Conservation (phyloP, 1,140 invertebrate genomes). For the Dendrolimus punctatus region DNA sequence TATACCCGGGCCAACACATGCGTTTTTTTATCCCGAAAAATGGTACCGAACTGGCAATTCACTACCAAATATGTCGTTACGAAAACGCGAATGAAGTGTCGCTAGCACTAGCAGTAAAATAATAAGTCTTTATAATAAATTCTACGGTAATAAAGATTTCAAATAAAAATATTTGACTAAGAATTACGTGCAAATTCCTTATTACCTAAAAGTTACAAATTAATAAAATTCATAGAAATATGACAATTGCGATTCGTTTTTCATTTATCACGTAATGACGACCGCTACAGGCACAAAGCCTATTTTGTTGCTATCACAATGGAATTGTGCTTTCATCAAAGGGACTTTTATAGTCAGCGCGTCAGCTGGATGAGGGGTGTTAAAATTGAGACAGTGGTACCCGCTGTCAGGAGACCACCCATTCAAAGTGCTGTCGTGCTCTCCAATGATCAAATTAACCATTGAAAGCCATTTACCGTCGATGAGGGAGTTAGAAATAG, state of each 20-base stretch:
- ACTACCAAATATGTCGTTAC: too few species aligned
- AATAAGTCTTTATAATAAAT: too few species aligned
- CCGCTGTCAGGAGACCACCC: slow-evolving; percentile 21
- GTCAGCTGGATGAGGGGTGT: slow-evolving; percentile 43
- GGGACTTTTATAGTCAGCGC: slow-evolving; percentile 53
- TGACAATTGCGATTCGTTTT: slow-evolving; percentile 62
- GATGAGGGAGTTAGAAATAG: slow-evolving; percentile 10
- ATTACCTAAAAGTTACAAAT: slow-evolving; percentile 18
- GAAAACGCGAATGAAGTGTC: too few species aligned
- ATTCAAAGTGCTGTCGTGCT: slow-evolving; percentile 10
- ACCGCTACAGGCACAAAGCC: slow-evolving; percentile 53
- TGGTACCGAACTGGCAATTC: too few species aligned
- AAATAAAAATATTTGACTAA: neutral
- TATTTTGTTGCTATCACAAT: slow-evolving; percentile 61
- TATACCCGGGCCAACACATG: too few species aligned
- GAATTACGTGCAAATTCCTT: slow-evolving; percentile 4
- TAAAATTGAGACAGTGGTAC: slow-evolving; percentile 59
- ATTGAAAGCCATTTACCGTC: too few species aligned
- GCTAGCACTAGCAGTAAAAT: too few species aligned
- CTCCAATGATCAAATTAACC: too few species aligned
- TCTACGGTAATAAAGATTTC: too few species aligned
- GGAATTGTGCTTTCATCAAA: slow-evolving; percentile 65
- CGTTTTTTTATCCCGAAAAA: too few species aligned
- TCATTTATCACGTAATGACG: slow-evolving; percentile 63
- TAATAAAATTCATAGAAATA: slow-evolving; percentile 40